Evolutionary conservation across 2,888 invertebrate genomes (phyloP), one percentile per base, ranked within the genome.

Genomic region (Mythimna lalbum): DNA sequence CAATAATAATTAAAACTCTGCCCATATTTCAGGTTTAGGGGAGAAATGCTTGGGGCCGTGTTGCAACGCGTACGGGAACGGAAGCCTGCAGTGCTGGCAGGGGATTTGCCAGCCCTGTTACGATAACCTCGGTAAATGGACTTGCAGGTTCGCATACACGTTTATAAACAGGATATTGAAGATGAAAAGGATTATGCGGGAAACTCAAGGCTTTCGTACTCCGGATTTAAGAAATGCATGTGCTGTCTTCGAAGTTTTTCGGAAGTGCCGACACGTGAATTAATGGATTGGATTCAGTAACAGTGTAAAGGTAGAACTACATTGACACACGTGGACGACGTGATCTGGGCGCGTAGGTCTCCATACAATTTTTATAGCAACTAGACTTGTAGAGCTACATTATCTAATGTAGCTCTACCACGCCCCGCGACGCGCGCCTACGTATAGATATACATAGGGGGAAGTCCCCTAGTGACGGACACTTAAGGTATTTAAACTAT

Each of bases 21-120:
- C 23, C 39, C 65, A 73, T 71, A 61, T 90, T 90, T 62, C 86
- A 96, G 96, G 90, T 3, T 78, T 91, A 66, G 94, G 95, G 6
- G 94, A 95, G 49, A 90, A 90, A 80, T 96, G 95, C 81, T 90
- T 84, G 72, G 93, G 94, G 0, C 88, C 89, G 2, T 96, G 96
- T 80, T 96, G 95, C 83, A 90, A 89, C 69, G 68, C 75, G 2
- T 64, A 84, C 56, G 88, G 84, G 3, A 94, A 94, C 75, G 88
- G 81, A 2, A 93, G 88, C 1, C 89, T 95, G 0, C 91, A 93
- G 63, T 96, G 96, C 73, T 95, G 94, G 93, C 93, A 93, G 62
- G 95, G 95, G 0, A 73, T 89, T 5, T 96, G 96, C 77, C 94
- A 92, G 74, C 86, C 87, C 0, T 96, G 96, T 81, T 91, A 92